These are phyloP conservation scores for Redunca redunca DNA, from an alignment of 2,113 vertebrate genomes.

Conservation along the genomic window DNA sequence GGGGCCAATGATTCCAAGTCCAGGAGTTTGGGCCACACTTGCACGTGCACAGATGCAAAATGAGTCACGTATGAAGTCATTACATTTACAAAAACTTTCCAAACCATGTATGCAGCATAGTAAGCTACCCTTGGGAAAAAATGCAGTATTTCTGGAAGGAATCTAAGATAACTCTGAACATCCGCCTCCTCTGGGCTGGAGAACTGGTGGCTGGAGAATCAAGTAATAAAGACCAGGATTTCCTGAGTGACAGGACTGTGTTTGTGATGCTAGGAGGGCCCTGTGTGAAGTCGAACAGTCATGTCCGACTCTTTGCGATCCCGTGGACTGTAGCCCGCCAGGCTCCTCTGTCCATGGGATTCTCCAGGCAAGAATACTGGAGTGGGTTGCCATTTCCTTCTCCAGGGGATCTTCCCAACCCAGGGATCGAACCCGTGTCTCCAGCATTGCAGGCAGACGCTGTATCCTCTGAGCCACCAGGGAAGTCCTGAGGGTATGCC, in stretches of 20 bases:
- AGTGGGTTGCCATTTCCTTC: no score
- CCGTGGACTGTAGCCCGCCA: no score
- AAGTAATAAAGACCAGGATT: not conserved
- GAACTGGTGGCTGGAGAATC: not conserved
- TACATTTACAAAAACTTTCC: not conserved
- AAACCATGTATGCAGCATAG: fast-evolving
- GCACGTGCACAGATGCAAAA: no score
- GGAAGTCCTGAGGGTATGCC: no score
- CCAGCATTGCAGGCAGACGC: no score
- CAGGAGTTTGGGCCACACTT: fast-evolving
- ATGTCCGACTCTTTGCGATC: no score
- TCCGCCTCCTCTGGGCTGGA: not conserved
- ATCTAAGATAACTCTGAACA: not conserved
- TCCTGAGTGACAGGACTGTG: not conserved
- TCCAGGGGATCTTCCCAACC: no score
- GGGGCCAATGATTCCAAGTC: fast-evolving
- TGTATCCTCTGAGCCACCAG: no score
- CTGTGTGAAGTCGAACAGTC: not conserved
- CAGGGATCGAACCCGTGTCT: no score
- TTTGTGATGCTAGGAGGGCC: not conserved
- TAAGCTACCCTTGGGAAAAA: not conserved
- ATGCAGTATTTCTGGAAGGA: not conserved
- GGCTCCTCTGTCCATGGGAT: no score
- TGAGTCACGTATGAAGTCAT: fast-evolving
- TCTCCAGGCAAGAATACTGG: no score